Conservation (phyloP, 2,113 vertebrate species). For the Malurus cyaneus region DNA sequence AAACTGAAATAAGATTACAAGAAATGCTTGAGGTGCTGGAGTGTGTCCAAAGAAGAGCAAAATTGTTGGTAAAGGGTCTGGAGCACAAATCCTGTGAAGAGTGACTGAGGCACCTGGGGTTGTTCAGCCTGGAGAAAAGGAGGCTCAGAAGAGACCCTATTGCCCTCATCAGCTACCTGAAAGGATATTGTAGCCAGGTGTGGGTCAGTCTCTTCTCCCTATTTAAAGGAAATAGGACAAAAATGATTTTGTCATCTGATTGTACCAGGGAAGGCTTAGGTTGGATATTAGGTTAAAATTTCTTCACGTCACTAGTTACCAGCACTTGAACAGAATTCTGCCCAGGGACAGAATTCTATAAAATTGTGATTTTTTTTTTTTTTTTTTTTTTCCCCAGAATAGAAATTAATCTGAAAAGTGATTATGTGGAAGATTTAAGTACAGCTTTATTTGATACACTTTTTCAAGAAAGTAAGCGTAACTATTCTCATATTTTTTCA, state of each 20-base stretch:
- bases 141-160: background rate
- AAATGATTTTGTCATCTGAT: background rate
- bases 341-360: background rate
- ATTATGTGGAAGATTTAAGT: background rate
- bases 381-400: background rate
- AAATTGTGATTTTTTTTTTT: fast-evolving
- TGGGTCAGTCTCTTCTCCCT: background rate
- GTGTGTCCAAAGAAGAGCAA: background rate
- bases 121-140: background rate
- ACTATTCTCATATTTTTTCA: fast-evolving
- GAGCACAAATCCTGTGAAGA: background rate
- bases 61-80: background rate
- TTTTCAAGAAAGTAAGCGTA: background rate
- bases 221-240: background rate
- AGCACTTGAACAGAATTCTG: background rate
- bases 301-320: background rate
- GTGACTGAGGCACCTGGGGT: background rate
- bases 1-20: background rate
- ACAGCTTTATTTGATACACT: background rate
- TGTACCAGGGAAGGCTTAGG: background rate
- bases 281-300: background rate
- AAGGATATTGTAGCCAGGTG: background rate
- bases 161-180: background rate
- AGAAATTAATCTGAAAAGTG: background rate
- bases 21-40: background rate